Evolutionary conservation across 2,888 invertebrate genomes (phyloP).

Genomic region (Ophonus ardosiacus): DNA sequence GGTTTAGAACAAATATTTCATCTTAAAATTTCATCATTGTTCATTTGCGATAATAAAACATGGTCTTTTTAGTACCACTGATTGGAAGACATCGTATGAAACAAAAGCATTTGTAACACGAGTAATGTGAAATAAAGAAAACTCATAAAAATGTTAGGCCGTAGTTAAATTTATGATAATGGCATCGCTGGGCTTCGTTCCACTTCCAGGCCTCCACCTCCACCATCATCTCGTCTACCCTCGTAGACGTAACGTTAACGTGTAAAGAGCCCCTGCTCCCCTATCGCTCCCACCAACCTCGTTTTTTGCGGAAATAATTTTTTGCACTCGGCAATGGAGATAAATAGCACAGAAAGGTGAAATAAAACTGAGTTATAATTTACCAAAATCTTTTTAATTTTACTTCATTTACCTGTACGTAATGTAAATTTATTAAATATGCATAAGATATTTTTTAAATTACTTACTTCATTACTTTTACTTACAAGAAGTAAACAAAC

Average conservation of each 20-base stretch:
- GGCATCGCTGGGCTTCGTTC: constrained; percentile 71
- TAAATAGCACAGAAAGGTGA: constrained; percentile 15
- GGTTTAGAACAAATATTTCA: not conserved
- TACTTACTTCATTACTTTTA: too few species aligned
- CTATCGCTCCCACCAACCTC: not conserved
- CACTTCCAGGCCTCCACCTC: not conserved
- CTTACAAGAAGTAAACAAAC: too few species aligned
- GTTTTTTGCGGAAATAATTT: constrained; percentile 7
- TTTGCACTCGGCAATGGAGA: constrained; percentile 28
- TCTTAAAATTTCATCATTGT: constrained; percentile 2
- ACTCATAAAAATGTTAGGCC: constrained; percentile 71
- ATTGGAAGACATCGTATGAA: constrained; percentile 51
- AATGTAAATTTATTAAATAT: too few species aligned
- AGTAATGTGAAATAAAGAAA: constrained; percentile 69
- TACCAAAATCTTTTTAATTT: not conserved
- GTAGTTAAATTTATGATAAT: constrained; percentile 72
- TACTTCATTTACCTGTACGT: not conserved
- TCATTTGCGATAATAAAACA: constrained; percentile 43
- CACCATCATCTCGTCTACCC: not conserved
- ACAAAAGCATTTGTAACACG: constrained; percentile 2
- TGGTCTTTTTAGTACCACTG: constrained; percentile 51
- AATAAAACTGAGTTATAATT: constrained; percentile 33
- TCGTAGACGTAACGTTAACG: constrained; percentile 7
- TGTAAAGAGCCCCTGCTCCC: constrained; percentile 29
- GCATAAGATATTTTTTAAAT: too few species aligned